These are phyloP conservation scores for Aphaenogaster ashmeadi DNA, from an alignment of 1,140 invertebrate genomes.

Conservation along the genomic window DNA sequence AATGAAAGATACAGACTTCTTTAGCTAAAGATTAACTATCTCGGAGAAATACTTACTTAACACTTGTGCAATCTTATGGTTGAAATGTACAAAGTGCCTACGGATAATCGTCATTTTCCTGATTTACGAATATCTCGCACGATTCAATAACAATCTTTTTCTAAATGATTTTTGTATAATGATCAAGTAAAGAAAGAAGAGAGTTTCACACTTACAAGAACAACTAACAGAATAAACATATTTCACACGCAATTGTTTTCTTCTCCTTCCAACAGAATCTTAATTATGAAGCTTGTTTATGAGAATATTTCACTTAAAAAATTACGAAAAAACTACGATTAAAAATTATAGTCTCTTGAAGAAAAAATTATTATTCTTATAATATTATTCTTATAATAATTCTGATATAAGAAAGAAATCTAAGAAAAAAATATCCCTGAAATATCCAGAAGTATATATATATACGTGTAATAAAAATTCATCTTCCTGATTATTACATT, in stretches of 20 bases:
- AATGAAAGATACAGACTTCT: slow-evolving; percentile 45
- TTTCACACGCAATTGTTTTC: background rate
- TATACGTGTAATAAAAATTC: background rate
- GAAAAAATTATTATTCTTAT: too few species aligned
- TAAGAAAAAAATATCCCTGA: background rate
- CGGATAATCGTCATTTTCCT: background rate
- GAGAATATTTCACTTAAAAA: slow-evolving; percentile 11
- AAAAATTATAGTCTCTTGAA: background rate
- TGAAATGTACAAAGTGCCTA: background rate
- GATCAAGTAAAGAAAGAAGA: background rate
- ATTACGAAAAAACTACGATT: background rate
- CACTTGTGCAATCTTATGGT: slow-evolving; percentile 19
- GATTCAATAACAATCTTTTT: background rate
- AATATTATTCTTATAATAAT: too few species aligned
- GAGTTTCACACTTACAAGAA: background rate
- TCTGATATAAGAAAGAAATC: background rate
- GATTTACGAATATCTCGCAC: background rate
- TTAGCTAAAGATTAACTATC: slow-evolving; percentile 38
- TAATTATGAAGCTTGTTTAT: background rate
- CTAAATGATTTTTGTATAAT: background rate
- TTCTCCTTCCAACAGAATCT: background rate
- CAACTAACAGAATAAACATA: background rate
- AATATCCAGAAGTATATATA: too few species aligned
- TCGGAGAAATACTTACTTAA: background rate
- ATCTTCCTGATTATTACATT: background rate